A percentile compares a stretch with the other conserved stretches of the same genome.
Conservation (phyloP, 2,888 invertebrate genomes). For the Zelleria hepariella region DNA sequence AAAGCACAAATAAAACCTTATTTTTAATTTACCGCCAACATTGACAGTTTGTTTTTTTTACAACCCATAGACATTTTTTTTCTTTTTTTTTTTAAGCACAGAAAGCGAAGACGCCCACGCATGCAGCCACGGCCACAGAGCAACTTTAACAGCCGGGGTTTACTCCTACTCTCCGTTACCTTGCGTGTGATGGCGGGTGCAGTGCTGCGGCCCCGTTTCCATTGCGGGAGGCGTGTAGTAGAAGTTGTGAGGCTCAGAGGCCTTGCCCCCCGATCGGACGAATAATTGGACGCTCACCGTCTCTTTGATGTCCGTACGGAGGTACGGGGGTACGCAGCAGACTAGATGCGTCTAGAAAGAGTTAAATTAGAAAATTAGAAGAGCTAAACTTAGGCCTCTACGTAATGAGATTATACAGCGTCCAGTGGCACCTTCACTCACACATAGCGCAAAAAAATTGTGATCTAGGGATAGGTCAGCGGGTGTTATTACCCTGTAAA, state of each 20-base stretch:
- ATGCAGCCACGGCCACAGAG: conserved; percentile 2
- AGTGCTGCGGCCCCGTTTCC: conserved; percentile 41
- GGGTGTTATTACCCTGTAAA: too few relatives aligned
- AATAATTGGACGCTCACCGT: conserved; percentile 82
- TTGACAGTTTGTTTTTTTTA: background rate
- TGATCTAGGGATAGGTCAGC: too few relatives aligned
- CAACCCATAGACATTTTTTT: background rate
- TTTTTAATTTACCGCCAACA: background rate
- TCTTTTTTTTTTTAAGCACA: background rate
- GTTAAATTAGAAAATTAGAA: too few relatives aligned
- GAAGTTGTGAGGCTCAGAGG: conserved; percentile 88
- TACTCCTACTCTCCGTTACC: conserved; percentile 21
- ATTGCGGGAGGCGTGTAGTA: conserved; percentile 77
- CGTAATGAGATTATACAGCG: too few relatives aligned
- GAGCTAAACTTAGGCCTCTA: too few relatives aligned
- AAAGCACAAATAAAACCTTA: background rate
- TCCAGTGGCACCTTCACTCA: too few relatives aligned
- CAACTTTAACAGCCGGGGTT: background rate
- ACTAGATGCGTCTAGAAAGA: conserved; percentile 85
- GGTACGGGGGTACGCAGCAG: conserved; percentile 87
- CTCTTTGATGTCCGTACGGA: conserved; percentile 76
- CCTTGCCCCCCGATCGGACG: conserved; percentile 88
- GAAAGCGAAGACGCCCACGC: background rate
- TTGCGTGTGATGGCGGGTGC: conserved; percentile 41
- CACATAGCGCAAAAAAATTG: too few relatives aligned